phyloP scores from a whole-genome alignment of 2,797 vertebrate genomes.

The Podargus strigoides region DNA sequence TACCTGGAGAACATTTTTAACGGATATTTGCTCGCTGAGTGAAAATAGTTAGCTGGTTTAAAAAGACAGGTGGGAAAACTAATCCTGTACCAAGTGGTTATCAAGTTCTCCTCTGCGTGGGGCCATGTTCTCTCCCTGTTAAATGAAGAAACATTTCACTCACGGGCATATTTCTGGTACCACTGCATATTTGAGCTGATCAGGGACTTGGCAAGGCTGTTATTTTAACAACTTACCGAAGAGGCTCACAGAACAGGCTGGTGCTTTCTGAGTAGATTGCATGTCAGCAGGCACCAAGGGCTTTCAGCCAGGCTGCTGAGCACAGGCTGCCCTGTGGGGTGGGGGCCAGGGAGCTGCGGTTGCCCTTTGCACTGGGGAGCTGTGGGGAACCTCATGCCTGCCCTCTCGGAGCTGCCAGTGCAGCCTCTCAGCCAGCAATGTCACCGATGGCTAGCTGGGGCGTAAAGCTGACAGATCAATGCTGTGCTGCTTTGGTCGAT shows the following conservation, averaged over 20 bases:
- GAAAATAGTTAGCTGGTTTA: neutral
- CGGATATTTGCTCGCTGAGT: neutral
- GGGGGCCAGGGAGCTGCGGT: rapidly evolving
- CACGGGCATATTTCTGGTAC: neutral
- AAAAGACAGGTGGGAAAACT: neutral
- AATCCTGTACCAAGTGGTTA: neutral
- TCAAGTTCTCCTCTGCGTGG: neutral
- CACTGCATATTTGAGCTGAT: neutral
- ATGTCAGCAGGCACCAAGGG: neutral
- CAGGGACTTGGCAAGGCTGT: neutral
- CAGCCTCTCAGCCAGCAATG: neutral
- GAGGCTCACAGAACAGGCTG: neutral
- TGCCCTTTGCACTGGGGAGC: too few relatives aligned
- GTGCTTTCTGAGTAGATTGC: neutral
- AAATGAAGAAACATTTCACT: neutral
- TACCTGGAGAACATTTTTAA: neutral
- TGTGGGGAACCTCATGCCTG: rapidly evolving
- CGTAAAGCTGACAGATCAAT: neutral
- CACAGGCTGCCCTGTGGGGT: rapidly evolving
- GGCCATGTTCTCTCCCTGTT: neutral
- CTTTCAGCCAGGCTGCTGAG: neutral
- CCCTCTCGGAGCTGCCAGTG: rapidly evolving
- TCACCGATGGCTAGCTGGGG: neutral
- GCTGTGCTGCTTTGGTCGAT: neutral
- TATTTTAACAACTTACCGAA: neutral